Conservation (phyloP, 2,888 invertebrate genomes). For the Caprella mutica region DNA sequence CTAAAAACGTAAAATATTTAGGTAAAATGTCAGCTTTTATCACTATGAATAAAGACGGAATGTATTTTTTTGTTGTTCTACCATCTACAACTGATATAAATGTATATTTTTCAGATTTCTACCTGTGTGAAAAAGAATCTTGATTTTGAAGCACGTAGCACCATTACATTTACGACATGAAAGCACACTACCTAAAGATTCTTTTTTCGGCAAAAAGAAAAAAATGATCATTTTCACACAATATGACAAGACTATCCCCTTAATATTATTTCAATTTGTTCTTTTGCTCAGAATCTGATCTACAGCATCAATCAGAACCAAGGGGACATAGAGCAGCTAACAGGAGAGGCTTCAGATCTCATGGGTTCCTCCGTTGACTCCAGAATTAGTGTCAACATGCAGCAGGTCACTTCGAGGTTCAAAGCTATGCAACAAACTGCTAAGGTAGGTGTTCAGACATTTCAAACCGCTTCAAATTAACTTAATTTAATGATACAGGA, state of each 20-base stretch:
- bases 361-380: constrained; percentile 70
- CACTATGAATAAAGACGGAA: too few species aligned
- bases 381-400: constrained; percentile 70
- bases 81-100: too few species aligned
- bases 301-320: constrained; percentile 70
- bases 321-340: constrained; percentile 71
- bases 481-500: too few species aligned
- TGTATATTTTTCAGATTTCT: too few species aligned
- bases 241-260: background rate
- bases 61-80: too few species aligned
- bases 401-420: constrained; percentile 78
- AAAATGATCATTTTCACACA: background rate
- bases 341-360: constrained; percentile 71
- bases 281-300: constrained; percentile 54
- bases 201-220: background rate
- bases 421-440: constrained; percentile 79
- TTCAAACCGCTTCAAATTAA: too few species aligned
- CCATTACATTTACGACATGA: too few species aligned
- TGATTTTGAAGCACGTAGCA: too few species aligned
- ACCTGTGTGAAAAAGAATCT: too few species aligned
- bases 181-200: too few species aligned
- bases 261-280: background rate
- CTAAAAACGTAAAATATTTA: too few species aligned
- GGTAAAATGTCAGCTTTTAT: too few species aligned
- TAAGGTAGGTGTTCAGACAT: constrained; percentile 52